Conservation (phyloP, 2,888 invertebrate genomes). For the Sarcophaga caerulescens region DNA sequence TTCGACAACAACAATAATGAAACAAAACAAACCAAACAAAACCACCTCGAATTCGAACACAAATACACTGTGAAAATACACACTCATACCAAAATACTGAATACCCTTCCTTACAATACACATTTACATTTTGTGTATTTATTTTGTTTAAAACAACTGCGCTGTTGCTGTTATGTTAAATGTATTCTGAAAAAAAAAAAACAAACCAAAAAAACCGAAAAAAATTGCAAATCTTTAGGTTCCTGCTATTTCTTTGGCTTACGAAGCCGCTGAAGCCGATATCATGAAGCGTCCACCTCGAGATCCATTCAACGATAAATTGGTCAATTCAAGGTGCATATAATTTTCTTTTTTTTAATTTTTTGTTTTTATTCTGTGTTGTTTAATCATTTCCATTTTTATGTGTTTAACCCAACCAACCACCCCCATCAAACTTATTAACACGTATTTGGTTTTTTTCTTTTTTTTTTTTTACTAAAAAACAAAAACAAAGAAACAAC, state of each 20-base stretch:
- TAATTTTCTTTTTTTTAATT: conserved; percentile 52
- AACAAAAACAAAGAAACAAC: conserved; percentile 26
- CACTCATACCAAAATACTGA: background rate
- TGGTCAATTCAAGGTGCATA: conserved; percentile 86
- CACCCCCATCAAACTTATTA: conserved; percentile 39
- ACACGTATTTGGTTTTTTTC: conserved; percentile 5
- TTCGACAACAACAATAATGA: background rate
- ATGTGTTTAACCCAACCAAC: conserved; percentile 31
- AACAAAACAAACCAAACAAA: conserved; percentile 9
- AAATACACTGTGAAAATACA: conserved; percentile 1
- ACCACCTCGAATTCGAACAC: background rate
- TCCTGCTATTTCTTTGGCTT: conserved; percentile 93
- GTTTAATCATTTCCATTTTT: conserved; percentile 25
- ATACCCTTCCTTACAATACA: conserved; percentile 5
- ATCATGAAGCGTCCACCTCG: conserved; percentile 93
- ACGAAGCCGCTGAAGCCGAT: conserved; percentile 92
- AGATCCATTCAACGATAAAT: conserved; percentile 91
- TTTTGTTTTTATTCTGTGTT: conserved; percentile 25
- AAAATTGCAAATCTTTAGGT: conserved; percentile 78
- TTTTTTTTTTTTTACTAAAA: conserved; percentile 30
- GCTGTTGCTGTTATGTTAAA: conserved; percentile 41
- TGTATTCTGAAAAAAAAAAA: conserved; percentile 11
- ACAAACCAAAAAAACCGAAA: no score
- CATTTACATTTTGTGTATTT: background rate
- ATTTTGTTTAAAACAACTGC: conserved; percentile 26